Evolutionary conservation across 2,888 invertebrate species (phyloP), one percentile per base, ranked within the genome.

Genomic region (Mythimna albipuncta): DNA sequence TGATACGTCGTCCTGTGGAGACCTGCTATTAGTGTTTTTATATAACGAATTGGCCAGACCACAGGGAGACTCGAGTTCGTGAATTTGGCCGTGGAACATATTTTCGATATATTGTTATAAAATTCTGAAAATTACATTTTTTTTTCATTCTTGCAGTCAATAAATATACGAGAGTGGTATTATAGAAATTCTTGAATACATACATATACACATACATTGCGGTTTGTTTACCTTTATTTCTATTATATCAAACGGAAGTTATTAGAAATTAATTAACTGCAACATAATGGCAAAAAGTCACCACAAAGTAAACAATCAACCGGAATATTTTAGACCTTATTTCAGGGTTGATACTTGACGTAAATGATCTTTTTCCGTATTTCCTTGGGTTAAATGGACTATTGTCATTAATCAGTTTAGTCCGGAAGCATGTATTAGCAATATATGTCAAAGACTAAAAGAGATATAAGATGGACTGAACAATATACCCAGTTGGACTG

Each of bases 191-290:
- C 32, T 32, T 2, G 32, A 32, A 32, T 32, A 32, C 32, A 32
- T 32, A 32, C 32, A 32, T 32, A 32, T 32, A 32, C 2, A 2
- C 2, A 2, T 32, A 32, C 32, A 19, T 26, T 64, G 26, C 54
- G 47, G 32, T 79, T 63, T 59, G n/a, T 74, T 77, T 35, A 64
- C 19, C 7, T 19, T 50, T 61, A 59, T 21, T 63, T 21, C n/a
- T 47, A 47, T 63, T 19, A 55, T n/a, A 47, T 47, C 19, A 55
- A 73, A 32, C 13, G 9, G 26, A 64, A 59, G n/a, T 26, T 4
- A 74, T 52, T 47, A 26, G 13, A 67, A 21, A 74, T 35, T 61
- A 64, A 59, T 64, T 59, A 50, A 57, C 2, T 64, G 38, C 57
- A 9, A 44, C 57, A 52, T 26, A 41, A 54, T 72, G 11, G 10